Percentiles rank a stretch among this genome's conserved stretches.
Conservation (phyloP, 2,888 invertebrate species). For the Axea sp. region DNA sequence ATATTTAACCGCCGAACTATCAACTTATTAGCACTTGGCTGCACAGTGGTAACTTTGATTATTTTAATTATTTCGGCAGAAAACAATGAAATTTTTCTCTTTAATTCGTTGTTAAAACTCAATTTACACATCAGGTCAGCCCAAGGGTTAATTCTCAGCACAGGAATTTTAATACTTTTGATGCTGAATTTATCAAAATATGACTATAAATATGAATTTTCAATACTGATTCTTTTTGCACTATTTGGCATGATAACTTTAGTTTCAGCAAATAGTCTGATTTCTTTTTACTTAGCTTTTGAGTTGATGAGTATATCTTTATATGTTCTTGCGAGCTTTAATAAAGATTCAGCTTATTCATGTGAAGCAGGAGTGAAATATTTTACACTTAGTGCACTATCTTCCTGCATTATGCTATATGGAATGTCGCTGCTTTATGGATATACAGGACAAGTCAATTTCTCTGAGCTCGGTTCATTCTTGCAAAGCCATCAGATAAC, state of each 20-base stretch:
- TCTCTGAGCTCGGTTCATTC: constrained; percentile 27
- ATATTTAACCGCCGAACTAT: constrained; percentile 27
- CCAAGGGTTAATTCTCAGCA: constrained; percentile 31
- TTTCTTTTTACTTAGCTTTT: constrained; percentile 24
- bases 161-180: constrained; percentile 30
- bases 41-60: constrained; percentile 32
- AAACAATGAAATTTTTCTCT: constrained; percentile 30
- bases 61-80: constrained; percentile 28
- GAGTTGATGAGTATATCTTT: constrained; percentile 29
- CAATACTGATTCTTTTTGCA: constrained; percentile 14
- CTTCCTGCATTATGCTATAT: constrained; percentile 26
- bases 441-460: constrained; percentile 16
- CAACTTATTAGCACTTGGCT: constrained; percentile 29
- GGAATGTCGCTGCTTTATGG: constrained; percentile 28
- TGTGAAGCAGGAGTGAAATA: constrained; percentile 30
- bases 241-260: constrained; percentile 23
- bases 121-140: constrained; percentile 26
- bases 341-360: constrained; percentile 12
- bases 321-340: constrained; percentile 23
- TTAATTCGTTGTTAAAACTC: constrained; percentile 29
- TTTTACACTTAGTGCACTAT: constrained; percentile 26
- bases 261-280: constrained; percentile 15
- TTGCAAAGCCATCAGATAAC: constrained; percentile 24
- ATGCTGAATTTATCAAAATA: constrained; percentile 30
- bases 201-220: constrained; percentile 19